Evolutionary conservation across 2,888 invertebrate species (phyloP), one percentile per base, ranked within the genome.

Genomic region (Torymus tubicola): DNA sequence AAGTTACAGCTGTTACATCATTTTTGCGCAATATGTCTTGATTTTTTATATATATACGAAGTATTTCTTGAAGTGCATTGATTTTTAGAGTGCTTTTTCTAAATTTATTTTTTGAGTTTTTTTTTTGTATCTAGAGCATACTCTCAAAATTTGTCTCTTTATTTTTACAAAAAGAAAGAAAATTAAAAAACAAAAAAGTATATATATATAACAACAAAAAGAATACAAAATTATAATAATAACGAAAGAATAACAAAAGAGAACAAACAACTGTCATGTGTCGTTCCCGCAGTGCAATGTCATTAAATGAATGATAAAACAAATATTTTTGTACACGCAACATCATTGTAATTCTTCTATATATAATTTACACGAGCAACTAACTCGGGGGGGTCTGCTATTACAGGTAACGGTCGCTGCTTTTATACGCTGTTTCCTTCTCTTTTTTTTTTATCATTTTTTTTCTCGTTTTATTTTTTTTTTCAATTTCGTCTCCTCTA

Each of bases 291-390:
- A 64, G 57, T 81, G 73, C 60, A 60, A 74, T 74, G 75, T 55
- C 55, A n/a, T 71, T 78, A 21, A 68, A 78, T 78, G 53, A 78
- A 68, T 75, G 13, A 78, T 76, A 69, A 79, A 82, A 76, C 79
- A 79, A 60, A 76, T 76, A 76, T 84, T 86, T 81, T 86, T 85
- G 85, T 88, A 88, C 88, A 89, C 89, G 88, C 88, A 89, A 89
- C 87, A 88, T 86, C 86, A 89, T 87, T 89, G 87, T 88, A 88
- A 89, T 89, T 82, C 58, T 85, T 86, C 86, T 89, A 87, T 87
- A 89, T 86, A 87, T 87, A 89, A 89, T 88, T 86, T 89, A 90
- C 89, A 89, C 86, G 85, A 87, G 88, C 86, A 84, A 85, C 84
- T 79, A 79, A 70, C 82, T 78, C 80, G 80, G 83, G 76, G n/a